Conservation (phyloP, 2,797 vertebrate genomes). For the Amblyopsis hoosieri region DNA sequence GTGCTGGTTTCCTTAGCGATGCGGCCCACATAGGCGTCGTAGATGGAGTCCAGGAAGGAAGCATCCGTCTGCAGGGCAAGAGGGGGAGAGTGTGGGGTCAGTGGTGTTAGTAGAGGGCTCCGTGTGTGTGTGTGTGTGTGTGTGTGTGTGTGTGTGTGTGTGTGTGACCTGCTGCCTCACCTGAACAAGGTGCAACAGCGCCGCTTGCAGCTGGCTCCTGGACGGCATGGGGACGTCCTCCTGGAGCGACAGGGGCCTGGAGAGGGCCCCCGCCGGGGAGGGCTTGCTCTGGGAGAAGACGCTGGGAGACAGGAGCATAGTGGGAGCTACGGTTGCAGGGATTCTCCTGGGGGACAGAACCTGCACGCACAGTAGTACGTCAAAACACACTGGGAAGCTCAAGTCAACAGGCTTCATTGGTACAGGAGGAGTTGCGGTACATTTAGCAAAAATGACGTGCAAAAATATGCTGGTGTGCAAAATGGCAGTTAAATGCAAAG, state of each 20-base stretch:
- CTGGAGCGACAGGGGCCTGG: slow-evolving; percentile 34
- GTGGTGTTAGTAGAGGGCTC: too few species aligned
- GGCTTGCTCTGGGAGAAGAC: slow-evolving; percentile 81
- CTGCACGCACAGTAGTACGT: slow-evolving; percentile 58
- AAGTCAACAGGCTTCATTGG: too few species aligned
- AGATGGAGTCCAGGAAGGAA: slow-evolving; percentile 91
- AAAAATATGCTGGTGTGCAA: too few species aligned
- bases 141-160: too few species aligned
- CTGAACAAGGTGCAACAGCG: slow-evolving; percentile 88
- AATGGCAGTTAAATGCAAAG: too few species aligned
- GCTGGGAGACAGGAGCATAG: slow-evolving; percentile 87
- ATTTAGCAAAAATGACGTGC: too few species aligned
- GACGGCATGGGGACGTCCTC: slow-evolving; percentile 74
- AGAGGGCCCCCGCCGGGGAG: slow-evolving; percentile 39
- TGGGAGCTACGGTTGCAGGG: slow-evolving; percentile 79
- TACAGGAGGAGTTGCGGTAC: too few species aligned
- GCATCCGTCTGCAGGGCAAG: slow-evolving; percentile 85
- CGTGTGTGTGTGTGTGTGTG: too few species aligned
- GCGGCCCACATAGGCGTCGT: slow-evolving; percentile 87
- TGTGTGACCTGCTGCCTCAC: slow-evolving; percentile 57
- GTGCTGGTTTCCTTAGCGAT: slow-evolving; percentile 69
- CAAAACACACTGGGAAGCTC: background rate
- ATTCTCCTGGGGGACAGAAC: slow-evolving; percentile 81
- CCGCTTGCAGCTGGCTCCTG: slow-evolving; percentile 86
- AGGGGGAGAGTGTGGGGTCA: background rate